These are phyloP conservation scores for Malacoraja senta DNA, from an alignment of 2,797 vertebrate species.

Conservation along the genomic window DNA sequence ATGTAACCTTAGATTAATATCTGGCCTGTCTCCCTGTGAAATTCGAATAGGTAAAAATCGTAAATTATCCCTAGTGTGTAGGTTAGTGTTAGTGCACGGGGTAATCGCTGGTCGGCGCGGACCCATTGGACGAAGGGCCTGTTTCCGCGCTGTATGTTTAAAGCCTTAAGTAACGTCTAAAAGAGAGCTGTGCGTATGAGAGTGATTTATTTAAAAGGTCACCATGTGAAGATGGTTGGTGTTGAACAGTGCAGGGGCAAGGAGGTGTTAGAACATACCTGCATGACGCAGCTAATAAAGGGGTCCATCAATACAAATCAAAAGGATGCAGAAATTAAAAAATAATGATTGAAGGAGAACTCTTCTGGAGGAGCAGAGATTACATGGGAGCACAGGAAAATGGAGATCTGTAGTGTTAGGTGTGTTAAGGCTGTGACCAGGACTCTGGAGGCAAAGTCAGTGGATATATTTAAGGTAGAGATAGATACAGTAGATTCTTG, in stretches of 20 bases:
- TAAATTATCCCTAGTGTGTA: too few species aligned
- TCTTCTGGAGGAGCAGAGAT: background rate
- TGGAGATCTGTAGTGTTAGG: background rate
- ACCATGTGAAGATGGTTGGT: background rate
- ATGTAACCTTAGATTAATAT: background rate
- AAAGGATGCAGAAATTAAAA: background rate
- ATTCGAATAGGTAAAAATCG: too few species aligned
- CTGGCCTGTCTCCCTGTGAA: background rate
- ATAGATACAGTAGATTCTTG: too few species aligned
- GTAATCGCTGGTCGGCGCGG: too few species aligned
- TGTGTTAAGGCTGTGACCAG: too few species aligned
- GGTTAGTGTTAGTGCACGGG: too few species aligned
- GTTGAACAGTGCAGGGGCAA: background rate
- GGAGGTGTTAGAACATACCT: background rate
- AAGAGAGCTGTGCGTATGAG: background rate
- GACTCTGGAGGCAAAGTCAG: too few species aligned
- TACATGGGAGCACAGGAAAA: background rate
- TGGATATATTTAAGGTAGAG: too few species aligned
- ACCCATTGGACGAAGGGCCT: too few species aligned
- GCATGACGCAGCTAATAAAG: background rate
- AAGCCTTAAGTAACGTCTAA: too few species aligned
- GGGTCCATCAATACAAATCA: background rate
- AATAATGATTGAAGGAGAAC: background rate
- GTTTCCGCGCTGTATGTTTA: too few species aligned
- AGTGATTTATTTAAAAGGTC: background rate